A percentile compares a stretch with the other conserved stretches of the same genome.
These are phyloP conservation scores for Acridotheres tristis DNA, from an alignment of 2,797 vertebrate genomes.

Conservation along the genomic window DNA sequence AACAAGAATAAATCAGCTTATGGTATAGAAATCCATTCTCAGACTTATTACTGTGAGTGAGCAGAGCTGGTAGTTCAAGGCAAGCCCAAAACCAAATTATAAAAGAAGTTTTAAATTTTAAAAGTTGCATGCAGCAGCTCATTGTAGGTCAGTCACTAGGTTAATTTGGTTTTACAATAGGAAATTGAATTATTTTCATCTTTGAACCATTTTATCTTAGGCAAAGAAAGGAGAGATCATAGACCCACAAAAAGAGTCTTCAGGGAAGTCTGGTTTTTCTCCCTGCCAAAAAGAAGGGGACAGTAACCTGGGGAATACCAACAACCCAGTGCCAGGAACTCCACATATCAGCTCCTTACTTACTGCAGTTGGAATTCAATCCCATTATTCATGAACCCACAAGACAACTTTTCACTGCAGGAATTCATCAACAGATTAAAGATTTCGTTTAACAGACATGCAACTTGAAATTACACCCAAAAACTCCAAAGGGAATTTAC, in stretches of 20 bases:
- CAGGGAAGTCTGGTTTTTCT: background rate
- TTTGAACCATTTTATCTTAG: background rate
- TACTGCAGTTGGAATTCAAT: rapidly evolving
- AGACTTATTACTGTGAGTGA: background rate
- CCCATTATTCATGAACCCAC: background rate
- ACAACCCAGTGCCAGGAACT: rapidly evolving
- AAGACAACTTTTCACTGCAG: background rate
- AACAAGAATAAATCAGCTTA: background rate
- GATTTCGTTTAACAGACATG: background rate
- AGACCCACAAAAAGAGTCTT: background rate
- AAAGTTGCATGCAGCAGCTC: background rate
- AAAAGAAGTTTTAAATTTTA: background rate
- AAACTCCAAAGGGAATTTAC: background rate
- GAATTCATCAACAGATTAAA: background rate
- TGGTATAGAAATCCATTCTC: background rate
- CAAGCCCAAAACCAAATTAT: background rate
- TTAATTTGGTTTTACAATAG: background rate
- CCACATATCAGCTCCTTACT: background rate
- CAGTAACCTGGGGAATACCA: background rate
- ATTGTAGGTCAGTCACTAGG: background rate
- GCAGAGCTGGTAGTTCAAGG: background rate
- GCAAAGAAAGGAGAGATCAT: background rate
- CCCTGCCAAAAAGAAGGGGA: background rate
- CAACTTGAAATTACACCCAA: background rate
- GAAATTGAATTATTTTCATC: background rate